A percentile compares a stretch with the other conserved stretches of the same genome.
phyloP scores from a whole-genome alignment of 2,888 invertebrate genomes.

The Acanthosepion esculentum region DNA sequence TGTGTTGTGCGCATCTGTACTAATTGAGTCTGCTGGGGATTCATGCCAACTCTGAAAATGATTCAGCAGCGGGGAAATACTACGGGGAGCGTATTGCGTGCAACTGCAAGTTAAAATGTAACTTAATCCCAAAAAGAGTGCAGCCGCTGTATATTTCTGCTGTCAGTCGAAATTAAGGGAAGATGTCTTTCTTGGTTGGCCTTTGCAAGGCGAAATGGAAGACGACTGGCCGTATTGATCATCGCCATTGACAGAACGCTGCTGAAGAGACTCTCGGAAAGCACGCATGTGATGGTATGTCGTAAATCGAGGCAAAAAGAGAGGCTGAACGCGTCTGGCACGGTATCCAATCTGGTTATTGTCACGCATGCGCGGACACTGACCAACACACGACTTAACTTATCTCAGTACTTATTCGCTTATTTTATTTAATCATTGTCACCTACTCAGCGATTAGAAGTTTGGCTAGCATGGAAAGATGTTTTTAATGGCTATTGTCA shows the following conservation, averaged over 20 bases:
- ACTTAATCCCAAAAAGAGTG: slow-evolving; percentile 44
- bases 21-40: slow-evolving; percentile 47
- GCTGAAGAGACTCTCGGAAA: not conserved
- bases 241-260: not conserved
- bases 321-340: not conserved
- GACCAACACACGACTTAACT: not conserved
- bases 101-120: slow-evolving; percentile 48
- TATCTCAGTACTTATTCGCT: not conserved
- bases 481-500: not conserved
- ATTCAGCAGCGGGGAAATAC: slow-evolving; percentile 42
- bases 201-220: slow-evolving; percentile 36
- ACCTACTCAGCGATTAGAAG: not conserved
- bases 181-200: slow-evolving; percentile 37
- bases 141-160: slow-evolving; percentile 37
- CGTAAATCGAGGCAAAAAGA: not conserved
- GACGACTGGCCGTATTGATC: not conserved
- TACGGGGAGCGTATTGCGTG: slow-evolving; percentile 44
- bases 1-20: slow-evolving; percentile 35
- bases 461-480: not conserved
- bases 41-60: slow-evolving; percentile 43
- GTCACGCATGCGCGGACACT: slow-evolving; percentile 20
- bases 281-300: not conserved
- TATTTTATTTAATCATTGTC: not conserved
- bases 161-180: slow-evolving; percentile 44
- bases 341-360: slow-evolving; percentile 22